Evolutionary conservation across 2,888 invertebrate species (phyloP), one percentile per base, ranked within the genome.

Genomic region (Erannis defoliaria): DNA sequence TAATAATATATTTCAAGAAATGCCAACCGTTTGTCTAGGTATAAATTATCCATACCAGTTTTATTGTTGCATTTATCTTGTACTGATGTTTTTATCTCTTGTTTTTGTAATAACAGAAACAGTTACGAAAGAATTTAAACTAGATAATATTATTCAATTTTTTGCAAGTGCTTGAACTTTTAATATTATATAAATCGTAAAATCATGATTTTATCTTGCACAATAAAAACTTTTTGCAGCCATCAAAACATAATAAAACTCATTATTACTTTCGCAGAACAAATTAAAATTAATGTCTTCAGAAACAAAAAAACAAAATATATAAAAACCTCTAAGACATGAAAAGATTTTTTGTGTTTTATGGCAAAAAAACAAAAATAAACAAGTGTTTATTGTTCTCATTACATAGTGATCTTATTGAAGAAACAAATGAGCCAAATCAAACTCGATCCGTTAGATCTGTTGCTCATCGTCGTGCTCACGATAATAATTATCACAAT

Each of bases 21-120:
- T 81, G 80, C 68, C 79, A 85, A 75, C 69, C 71, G 72, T 69
- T 64, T 68, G 55, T 63, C 42, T 42, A 57, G 18, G 16, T 14
- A 26, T 26, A 29, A 5, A 10, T 42, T 16, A 42, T 8, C 5
- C 12, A 1, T 23, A 74, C 71, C 73, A 64, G 75, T 74, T 57
- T 62, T 48, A 10, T 46, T 56, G 18, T 35, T 45, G 33, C 31
- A 46, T 46, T 18, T 46, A 31, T 46, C 31, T 18, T 33, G 46
- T 31, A n/a, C 18, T 31, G 12, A 14, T 31, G 31, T 46, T 46
- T 46, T 46, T 46, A 33, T 46, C 31, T 18, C 31, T 46, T 46
- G 31, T 46, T 46, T 45, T 46, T 46, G 4, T 46, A 16, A 12
- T n/a, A 46, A 19, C n/a, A 46, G 10, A 45, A 46, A 31, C 46